Percentiles rank a stretch among this genome's conserved stretches.
phyloP scores from a whole-genome alignment of 2,797 vertebrate genomes.

The Cirrhinus molitorella region DNA sequence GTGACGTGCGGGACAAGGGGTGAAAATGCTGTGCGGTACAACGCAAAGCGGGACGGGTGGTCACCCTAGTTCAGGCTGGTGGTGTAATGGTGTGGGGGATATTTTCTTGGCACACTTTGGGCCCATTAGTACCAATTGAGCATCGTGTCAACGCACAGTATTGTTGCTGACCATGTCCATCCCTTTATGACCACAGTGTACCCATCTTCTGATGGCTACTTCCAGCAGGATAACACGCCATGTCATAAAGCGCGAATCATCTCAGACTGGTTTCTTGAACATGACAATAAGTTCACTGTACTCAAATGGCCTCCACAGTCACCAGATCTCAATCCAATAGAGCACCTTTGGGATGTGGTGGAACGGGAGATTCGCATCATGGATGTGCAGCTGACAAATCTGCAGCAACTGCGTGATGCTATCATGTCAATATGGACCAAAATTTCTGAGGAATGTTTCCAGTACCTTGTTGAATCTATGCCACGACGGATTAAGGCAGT shows the following conservation, averaged over 20 bases:
- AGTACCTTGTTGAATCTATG: background rate
- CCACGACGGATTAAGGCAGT: too few relatives aligned
- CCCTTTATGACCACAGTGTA: constrained; percentile 56
- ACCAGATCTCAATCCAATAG: background rate
- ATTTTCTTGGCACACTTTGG: too few relatives aligned
- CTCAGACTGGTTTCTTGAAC: background rate
- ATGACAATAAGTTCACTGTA: background rate
- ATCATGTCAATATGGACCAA: constrained; percentile 50
- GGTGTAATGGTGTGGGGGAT: too few relatives aligned
- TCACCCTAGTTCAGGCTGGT: too few relatives aligned
- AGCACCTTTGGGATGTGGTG: constrained; percentile 46
- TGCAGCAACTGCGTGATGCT: constrained; percentile 43
- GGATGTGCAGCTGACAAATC: constrained; percentile 57
- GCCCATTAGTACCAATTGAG: too few relatives aligned
- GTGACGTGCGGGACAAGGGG: too few relatives aligned
- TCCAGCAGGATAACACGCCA: constrained; percentile 58
- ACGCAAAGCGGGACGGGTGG: too few relatives aligned
- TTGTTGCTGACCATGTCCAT: constrained; percentile 53
- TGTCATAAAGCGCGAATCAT: constrained; percentile 33
- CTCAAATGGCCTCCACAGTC: background rate
- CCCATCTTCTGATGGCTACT: constrained; percentile 64
- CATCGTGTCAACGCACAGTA: too few relatives aligned
- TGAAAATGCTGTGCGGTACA: too few relatives aligned
- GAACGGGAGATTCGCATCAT: constrained; percentile 42
- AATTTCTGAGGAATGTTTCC: constrained; percentile 8